Evolutionary conservation across 2,113 vertebrate species (phyloP).

Genomic region (Clupea harengus): DNA sequence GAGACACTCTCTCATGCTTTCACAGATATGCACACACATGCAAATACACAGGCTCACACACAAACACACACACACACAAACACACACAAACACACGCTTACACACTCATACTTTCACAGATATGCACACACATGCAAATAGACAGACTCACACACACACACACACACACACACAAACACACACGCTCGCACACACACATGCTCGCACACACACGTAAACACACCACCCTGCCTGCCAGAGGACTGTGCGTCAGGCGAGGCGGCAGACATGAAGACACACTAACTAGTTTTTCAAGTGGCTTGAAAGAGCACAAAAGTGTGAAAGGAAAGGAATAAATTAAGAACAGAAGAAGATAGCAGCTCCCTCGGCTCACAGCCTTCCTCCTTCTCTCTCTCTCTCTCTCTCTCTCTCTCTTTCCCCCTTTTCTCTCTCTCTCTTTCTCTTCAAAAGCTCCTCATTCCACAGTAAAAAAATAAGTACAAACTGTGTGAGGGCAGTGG

Average conservation of each 20-base stretch:
- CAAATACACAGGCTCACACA: background rate
- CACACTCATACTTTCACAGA: too few relatives aligned
- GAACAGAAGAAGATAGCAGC: background rate
- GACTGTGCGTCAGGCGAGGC: background rate
- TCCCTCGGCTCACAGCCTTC: background rate
- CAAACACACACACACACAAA: constrained; percentile 2
- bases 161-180: constrained; percentile 1
- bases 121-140: background rate
- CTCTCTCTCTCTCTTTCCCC: background rate
- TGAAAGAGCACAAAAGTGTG: constrained; percentile 12
- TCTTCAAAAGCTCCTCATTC: constrained; percentile 1
- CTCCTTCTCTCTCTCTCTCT: constrained; percentile 2
- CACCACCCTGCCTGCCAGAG: background rate
- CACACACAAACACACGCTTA: background rate
- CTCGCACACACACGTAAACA: background rate
- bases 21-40: too few relatives aligned
- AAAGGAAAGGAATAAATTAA: constrained; percentile 13
- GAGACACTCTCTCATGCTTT: too few relatives aligned
- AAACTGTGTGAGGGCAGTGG: background rate
- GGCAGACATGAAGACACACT: constrained; percentile 3
- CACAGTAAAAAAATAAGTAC: background rate
- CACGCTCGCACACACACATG: background rate
- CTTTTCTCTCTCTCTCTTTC: background rate
- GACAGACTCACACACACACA: background rate
- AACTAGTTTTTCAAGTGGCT: constrained; percentile 7